Evolutionary conservation across 2,797 vertebrate species (phyloP).

Genomic region (Peromyscus nudipes): DNA sequence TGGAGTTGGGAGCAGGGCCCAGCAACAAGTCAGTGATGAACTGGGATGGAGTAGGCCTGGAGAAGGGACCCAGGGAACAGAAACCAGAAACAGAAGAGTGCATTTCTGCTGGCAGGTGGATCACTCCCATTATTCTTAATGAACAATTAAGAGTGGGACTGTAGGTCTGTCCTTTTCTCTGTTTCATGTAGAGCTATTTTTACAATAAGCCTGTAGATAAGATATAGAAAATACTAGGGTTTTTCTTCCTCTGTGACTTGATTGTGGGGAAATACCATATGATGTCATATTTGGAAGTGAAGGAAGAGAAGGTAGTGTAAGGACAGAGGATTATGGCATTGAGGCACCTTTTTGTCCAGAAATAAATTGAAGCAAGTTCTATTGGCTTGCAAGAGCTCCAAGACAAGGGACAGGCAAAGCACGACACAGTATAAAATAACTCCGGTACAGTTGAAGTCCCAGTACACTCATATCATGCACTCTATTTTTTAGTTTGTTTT

Average conservation of each 20-base stretch:
- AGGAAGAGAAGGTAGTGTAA: not conserved
- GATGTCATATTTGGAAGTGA: too few relatives aligned
- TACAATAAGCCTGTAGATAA: not conserved
- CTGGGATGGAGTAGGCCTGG: not conserved
- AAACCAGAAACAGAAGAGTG: not conserved
- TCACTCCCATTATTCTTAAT: not conserved
- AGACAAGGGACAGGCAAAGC: not conserved
- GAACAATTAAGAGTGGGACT: not conserved
- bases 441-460: constrained; percentile 3
- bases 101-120: not conserved
- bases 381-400: not conserved
- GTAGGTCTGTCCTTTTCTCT: not conserved
- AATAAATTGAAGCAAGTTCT: not conserved
- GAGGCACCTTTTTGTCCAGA: not conserved
- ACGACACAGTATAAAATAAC: not conserved
- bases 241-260: not conserved
- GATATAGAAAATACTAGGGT: not conserved
- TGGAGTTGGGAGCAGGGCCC: not conserved
- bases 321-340: not conserved
- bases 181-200: not conserved
- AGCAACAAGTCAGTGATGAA: not conserved
- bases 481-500: constrained; percentile 40
- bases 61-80: not conserved
- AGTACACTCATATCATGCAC: constrained; percentile 6
- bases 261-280: too few relatives aligned